phyloP scores from a whole-genome alignment of 2,797 vertebrate species.

The Natrix natrix region DNA sequence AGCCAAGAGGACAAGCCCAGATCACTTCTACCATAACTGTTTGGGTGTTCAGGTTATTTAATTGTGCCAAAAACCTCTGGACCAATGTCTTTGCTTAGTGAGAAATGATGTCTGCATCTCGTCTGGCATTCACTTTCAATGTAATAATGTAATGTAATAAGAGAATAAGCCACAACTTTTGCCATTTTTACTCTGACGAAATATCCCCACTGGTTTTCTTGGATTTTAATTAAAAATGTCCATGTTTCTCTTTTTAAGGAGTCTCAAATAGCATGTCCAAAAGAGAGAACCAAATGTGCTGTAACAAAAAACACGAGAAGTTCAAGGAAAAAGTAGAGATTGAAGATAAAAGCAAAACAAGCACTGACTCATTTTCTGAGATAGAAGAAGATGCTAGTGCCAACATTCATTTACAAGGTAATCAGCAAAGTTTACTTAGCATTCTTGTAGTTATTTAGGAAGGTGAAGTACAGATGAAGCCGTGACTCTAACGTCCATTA shows the following conservation, averaged over 20 bases:
- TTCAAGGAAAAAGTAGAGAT: slow-evolving; percentile 24
- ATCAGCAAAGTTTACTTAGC: slow-evolving; percentile 25
- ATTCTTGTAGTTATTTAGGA: background rate
- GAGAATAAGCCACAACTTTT: background rate
- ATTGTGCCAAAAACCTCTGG: background rate
- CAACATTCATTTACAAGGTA: slow-evolving; percentile 59
- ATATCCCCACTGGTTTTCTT: background rate
- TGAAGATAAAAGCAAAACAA: slow-evolving; percentile 9
- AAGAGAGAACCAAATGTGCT: slow-evolving; percentile 29
- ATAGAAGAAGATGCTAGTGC: background rate
- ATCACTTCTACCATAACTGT: too few relatives aligned
- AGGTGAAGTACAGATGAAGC: background rate
- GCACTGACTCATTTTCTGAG: background rate
- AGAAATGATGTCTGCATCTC: background rate
- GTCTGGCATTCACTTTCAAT: background rate
- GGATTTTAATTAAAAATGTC: background rate
- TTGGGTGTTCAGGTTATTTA: background rate
- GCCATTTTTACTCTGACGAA: background rate
- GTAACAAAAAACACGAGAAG: slow-evolving; percentile 22
- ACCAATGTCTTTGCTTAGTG: background rate
- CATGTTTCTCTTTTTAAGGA: slow-evolving; percentile 38
- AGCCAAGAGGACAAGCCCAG: background rate
- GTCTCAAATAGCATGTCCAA: slow-evolving; percentile 38
- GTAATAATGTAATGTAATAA: background rate
- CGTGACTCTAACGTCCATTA: background rate